Evolutionary conservation across 2,797 vertebrate species (phyloP).

Genomic region (Megalops cyprinoides): DNA sequence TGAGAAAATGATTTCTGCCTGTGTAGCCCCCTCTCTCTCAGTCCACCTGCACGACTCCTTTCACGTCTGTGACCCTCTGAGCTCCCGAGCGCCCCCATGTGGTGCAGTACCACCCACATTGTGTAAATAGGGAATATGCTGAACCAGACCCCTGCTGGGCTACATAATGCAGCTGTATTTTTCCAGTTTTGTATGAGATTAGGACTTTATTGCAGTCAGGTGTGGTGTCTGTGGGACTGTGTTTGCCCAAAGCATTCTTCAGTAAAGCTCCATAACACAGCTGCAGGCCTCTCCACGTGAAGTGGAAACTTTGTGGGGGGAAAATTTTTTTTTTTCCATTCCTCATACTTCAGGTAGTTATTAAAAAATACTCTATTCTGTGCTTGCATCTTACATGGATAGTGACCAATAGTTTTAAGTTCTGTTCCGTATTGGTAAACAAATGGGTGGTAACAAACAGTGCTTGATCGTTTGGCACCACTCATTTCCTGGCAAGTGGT

Average conservation of each 20-base stretch:
- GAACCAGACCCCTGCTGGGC: not conserved
- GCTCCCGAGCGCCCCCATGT: not conserved
- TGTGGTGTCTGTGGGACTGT: not conserved
- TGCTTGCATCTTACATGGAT: not conserved
- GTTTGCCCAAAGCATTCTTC: not conserved
- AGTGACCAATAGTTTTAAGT: not conserved
- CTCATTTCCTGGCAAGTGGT: not conserved
- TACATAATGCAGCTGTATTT: not conserved
- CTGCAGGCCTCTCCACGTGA: not conserved
- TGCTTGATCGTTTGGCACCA: not conserved
- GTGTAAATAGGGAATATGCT: too few relatives aligned
- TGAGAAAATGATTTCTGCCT: too few relatives aligned
- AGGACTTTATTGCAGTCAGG: not conserved
- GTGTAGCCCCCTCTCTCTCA: too few relatives aligned
- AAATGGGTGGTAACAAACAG: not conserved
- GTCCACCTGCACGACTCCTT: too few relatives aligned
- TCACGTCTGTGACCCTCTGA: too few relatives aligned
- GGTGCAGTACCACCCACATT: not conserved
- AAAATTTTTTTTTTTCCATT: too few relatives aligned
- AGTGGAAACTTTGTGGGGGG: not conserved
- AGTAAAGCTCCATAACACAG: slow-evolving; percentile 6
- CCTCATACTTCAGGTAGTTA: not conserved
- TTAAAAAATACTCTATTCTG: not conserved
- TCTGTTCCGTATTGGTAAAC: not conserved
- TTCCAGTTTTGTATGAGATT: not conserved